These are phyloP conservation scores for Xestoiulus laeticollis DNA, from an alignment of 2,888 invertebrate species.

Conservation along the genomic window DNA sequence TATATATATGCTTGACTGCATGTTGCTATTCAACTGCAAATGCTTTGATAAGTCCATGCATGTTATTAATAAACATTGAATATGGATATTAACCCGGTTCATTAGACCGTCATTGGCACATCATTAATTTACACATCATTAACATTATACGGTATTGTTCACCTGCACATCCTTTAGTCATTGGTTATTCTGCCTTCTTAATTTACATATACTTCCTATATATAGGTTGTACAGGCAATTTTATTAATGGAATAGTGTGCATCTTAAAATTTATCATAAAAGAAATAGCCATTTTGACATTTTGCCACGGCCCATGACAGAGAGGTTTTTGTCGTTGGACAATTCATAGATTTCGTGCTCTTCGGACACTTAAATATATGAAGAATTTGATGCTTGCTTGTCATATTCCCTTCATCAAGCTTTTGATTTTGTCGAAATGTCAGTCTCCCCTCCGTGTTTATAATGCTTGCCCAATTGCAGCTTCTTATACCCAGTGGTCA, in stretches of 20 bases:
- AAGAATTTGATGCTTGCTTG: conserved; percentile 43
- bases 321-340: neutral
- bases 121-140: no score
- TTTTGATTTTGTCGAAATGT: conserved; percentile 34
- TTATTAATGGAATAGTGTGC: neutral
- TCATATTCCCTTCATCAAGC: conserved; percentile 33
- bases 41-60: no score
- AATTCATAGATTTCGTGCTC: neutral
- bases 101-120: no score
- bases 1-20: no score
- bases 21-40: no score
- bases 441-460: neutral
- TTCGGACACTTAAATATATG: conserved; percentile 35
- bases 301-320: neutral
- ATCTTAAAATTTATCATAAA: neutral
- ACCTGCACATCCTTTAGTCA: no score
- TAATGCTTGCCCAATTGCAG: neutral
- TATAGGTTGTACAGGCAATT: no score
- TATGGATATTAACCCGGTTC: no score
- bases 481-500: neutral
- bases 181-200: no score
- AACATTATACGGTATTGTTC: no score
- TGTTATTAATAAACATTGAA: no score
- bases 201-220: no score
- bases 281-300: neutral